Evolutionary conservation across 2,113 vertebrate genomes (phyloP), one percentile per base, ranked within the genome.

Genomic region (Pangasianodon hypophthalmus): DNA sequence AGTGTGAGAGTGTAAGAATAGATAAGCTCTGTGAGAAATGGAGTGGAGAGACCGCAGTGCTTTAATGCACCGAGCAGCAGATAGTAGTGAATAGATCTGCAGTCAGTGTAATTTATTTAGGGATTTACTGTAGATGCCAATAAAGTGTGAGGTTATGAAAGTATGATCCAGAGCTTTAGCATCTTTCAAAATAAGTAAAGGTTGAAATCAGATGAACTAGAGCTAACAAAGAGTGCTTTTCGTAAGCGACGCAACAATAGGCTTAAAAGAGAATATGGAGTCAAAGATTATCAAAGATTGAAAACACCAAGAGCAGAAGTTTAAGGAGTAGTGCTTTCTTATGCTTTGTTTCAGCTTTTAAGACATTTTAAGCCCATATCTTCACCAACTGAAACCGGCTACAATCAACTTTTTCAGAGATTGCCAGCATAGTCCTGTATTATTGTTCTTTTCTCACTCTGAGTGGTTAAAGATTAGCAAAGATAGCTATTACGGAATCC

Each of bases 41-140:
- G 60, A 64, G 84, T 85, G 37, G 41, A 85, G 58, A 85, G 19
- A 18, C 60, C 7, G 41, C 13, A 44, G 44, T 85, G 58, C 84
- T 85, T 85, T 62, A 67, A 67, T 26, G 54, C 82, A 60, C 37
- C 44, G 56, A 60, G 21, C 54, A 44, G n/a, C 56, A 41, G 82
- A 21, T 44, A 44, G 32, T 58, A 11, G 84, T 26, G 0, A 10
- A 50, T 44, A n/a, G 84, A 85, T 85, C 60, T 46, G 84, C 24
- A 85, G 60, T n/a, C 84, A 69, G 44, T 69, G 26, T 50, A 67
- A 86, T 69, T 69, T 86, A 50, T 69, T 86, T 86, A 86, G 62
- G 84, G 62, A 86, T 69, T 69, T 86, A 69, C 84, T 86, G 46
- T 26, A 69, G 62, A 86, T 32, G 16, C 44, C 84, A 85, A 85